Conservation (phyloP, 2,113 vertebrate genomes). For the Podiceps cristatus region DNA sequence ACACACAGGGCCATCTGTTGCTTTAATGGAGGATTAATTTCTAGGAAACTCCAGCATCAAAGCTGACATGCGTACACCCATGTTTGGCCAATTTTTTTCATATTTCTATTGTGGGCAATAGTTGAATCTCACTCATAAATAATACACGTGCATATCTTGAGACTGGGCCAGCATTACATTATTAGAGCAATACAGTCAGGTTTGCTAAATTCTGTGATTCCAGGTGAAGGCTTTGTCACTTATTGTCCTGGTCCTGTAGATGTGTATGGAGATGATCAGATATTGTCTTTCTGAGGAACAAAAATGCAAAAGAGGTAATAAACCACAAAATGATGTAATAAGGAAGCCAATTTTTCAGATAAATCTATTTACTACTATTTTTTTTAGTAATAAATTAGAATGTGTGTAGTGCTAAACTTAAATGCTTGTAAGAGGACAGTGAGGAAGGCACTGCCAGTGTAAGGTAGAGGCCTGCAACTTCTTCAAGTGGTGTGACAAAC, state of each 20-base stretch:
- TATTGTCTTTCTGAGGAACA: neutral
- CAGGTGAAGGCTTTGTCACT: neutral
- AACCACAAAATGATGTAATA: neutral
- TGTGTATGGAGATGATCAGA: neutral
- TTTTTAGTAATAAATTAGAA: neutral
- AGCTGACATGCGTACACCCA: conserved; percentile 27
- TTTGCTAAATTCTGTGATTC: neutral
- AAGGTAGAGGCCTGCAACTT: neutral
- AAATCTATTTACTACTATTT: neutral
- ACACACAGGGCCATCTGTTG: conserved; percentile 53
- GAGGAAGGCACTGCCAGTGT: neutral
- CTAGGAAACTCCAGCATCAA: conserved; percentile 56
- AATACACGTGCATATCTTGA: neutral
- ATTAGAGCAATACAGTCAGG: neutral
- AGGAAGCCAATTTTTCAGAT: neutral
- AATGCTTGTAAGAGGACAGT: neutral
- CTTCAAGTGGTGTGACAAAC: neutral
- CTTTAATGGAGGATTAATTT: conserved; percentile 70
- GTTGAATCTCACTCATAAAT: neutral
- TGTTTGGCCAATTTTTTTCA: neutral
- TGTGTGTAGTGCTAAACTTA: neutral
- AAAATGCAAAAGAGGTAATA: neutral
- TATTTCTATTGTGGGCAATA: neutral
- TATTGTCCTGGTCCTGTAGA: neutral
- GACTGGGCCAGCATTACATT: neutral